Base-by-base conservation (phyloP, 2,113 vertebrate genomes). In the Leiothrix lutea region DNA sequence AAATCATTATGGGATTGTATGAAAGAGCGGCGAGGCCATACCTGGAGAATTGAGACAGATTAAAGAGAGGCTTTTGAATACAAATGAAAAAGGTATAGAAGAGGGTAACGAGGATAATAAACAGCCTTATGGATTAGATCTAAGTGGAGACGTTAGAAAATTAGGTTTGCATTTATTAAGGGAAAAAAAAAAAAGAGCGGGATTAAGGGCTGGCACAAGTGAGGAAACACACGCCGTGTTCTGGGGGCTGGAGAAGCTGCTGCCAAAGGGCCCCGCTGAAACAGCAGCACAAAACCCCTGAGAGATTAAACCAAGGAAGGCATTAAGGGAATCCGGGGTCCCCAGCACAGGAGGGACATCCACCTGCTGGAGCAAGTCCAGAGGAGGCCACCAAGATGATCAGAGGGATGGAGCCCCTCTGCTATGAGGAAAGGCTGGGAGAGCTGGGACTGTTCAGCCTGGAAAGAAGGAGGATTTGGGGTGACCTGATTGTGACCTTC, bases 41-140 rank as follows among this genome's bases (percentile, higher is more conserved):
- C 90, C 90, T 95, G 90, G 78, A 93, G 94, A 88, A 91, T 81
- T 64, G 93, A 86, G 79, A 10, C 74, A 87, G 83, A 93, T 97
- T 95, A 93, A 83, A 80, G 86, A 42, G 66, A 95, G 51, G 83
- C 83, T 80, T 92, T 78, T 86, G 88, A 94, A 95, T 94, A 75
- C 83, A 69, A 80, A 89, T 87, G 70, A 17, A 83, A 86, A 90
- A 82, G 78, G 64, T 89, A 28, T 50, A 53, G 71, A 38, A 73
- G 88, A 97, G 92, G 74, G 67, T 95, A 86, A 92, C 71, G 22
- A 79, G 92, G 94, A 86, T 92, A 94, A 97, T 96, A 94, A 94
- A 91, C 93, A 84, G 92, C 73, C 86, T 44, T 14, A n/a, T 81
- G 88, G 95, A 91, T 95, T 97, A 94, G 84, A 95, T 94, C 95